Evolutionary conservation across 2,888 invertebrate genomes (phyloP).

Genomic region (Pantelozetes paolii): DNA sequence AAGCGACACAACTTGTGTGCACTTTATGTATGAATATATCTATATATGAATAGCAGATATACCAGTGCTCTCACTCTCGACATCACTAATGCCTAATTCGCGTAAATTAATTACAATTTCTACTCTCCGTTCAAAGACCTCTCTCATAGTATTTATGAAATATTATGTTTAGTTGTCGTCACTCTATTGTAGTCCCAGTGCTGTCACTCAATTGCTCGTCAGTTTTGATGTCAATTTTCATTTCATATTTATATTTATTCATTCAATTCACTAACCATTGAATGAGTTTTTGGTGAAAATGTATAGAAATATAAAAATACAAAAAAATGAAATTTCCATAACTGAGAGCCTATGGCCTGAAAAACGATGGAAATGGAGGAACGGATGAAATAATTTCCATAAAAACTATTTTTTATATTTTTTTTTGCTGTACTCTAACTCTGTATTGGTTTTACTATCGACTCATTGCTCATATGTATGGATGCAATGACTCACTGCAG

Average conservation of each 20-base stretch:
- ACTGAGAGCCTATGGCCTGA: not conserved
- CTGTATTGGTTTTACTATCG: not conserved
- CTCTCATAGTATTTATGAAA: not conserved
- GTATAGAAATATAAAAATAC: not conserved
- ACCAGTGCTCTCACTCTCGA: not conserved
- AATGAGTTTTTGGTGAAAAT: not conserved
- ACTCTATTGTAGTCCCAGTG: not conserved
- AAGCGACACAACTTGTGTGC: not conserved
- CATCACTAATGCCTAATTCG: not conserved
- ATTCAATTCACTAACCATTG: not conserved
- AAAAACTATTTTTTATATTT: slow-evolving; percentile 20
- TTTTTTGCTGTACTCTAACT: not conserved
- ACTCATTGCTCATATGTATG: slow-evolving; percentile 15
- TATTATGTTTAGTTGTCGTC: not conserved
- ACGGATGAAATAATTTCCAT: slow-evolving; percentile 3
- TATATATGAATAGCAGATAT: not conserved
- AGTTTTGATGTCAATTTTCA: not conserved
- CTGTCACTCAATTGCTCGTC: not conserved
- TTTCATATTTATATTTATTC: not conserved
- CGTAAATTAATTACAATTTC: slow-evolving; percentile 28
- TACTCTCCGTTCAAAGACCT: slow-evolving; percentile 27
- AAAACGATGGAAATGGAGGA: slow-evolving; percentile 22
- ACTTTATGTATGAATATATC: not conserved
- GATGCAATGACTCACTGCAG: slow-evolving; percentile 31
- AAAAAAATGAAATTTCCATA: slow-evolving; percentile 9